Evolutionary conservation across 2,113 vertebrate species (phyloP), one percentile per base, ranked within the genome.

Genomic region (Euleptes europaea): DNA sequence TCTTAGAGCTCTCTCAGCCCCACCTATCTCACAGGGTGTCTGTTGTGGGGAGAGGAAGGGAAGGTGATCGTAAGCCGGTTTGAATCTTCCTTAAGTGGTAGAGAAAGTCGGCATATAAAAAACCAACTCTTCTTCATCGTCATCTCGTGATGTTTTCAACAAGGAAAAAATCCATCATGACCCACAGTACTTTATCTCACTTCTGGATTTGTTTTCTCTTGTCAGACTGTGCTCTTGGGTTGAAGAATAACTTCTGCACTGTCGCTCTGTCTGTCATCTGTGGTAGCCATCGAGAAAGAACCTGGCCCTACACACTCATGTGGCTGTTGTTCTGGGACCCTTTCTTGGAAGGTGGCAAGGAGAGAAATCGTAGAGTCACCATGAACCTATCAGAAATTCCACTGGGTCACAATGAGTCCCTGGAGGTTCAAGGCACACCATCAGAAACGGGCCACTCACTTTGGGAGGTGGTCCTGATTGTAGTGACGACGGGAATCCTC

Each of bases 391-490:
- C 95, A 2, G 93, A 80, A 1, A 54, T 80, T 0, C 92, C 94
- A 2, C 86, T 91, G 1, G 75, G 90, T 86, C 87, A 90, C 88
- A 97, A 95, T 82, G 74, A 69, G 83, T 90, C 90, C 1, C 70
- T 51, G 42, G 70, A 51, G 2, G 31, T 80, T 84, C 21, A 78
- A 88, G 51, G 8, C 1, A 33, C 88, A 84, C 1, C 86, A 69
- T 0, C 86, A 88, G 88, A 94, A 84, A 91, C 94, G 38, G 67
- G 95, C 49, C 92, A 93, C 71, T 75, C 92, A 5, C 42, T 90
- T 13, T 97, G 96, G 96, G 95, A 97, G 84, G 90, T 96, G 75
- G 94, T 94, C 33, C 90, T 96, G 84, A 97, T 97, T 1, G 93
- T 94, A 28, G 90, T 96, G 60, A 95, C 96, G 80, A 96, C 96